Percentiles rank a stretch among this genome's conserved stretches.
phyloP scores from a whole-genome alignment of 2,888 invertebrate species.

The Dilophus febrilis region DNA sequence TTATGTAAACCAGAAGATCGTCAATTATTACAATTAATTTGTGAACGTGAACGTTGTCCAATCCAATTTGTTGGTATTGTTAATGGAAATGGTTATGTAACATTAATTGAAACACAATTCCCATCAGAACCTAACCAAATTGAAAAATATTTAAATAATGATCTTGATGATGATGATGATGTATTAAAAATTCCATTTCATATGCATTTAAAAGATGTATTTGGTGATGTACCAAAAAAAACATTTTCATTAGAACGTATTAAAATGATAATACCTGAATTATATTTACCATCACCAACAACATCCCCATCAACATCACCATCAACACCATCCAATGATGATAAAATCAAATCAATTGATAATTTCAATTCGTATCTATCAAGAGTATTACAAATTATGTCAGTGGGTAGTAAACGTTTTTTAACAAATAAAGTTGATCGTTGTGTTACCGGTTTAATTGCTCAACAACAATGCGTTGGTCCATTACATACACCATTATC shows the following conservation, averaged over 20 bases:
- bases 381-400: constrained; percentile 69
- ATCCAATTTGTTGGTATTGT: constrained; percentile 86
- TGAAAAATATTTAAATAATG: constrained; percentile 21
- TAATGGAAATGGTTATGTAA: constrained; percentile 66
- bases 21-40: constrained; percentile 49
- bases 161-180: constrained; percentile 27
- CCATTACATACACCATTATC: constrained; percentile 91
- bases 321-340: too few relatives aligned
- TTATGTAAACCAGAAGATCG: constrained; percentile 54
- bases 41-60: constrained; percentile 77
- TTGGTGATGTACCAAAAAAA: constrained; percentile 70
- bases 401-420: constrained; percentile 89
- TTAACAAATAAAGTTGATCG: constrained; percentile 91
- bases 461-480: constrained; percentile 97
- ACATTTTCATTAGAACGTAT: constrained; percentile 33
- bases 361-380: constrained; percentile 52
- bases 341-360: constrained; percentile 23
- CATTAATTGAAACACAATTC: constrained; percentile 41
- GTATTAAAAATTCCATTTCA: constrained; percentile 54
- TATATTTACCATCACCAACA: background rate
- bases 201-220: constrained; percentile 71
- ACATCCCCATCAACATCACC: too few relatives aligned
- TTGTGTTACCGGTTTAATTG: constrained; percentile 87
- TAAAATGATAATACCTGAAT: constrained; percentile 23
- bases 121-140: too few relatives aligned